A percentile compares a stretch with the other conserved stretches of the same genome.
phyloP scores from a whole-genome alignment of 2,888 invertebrate species.

The Druceiella hillmani region DNA sequence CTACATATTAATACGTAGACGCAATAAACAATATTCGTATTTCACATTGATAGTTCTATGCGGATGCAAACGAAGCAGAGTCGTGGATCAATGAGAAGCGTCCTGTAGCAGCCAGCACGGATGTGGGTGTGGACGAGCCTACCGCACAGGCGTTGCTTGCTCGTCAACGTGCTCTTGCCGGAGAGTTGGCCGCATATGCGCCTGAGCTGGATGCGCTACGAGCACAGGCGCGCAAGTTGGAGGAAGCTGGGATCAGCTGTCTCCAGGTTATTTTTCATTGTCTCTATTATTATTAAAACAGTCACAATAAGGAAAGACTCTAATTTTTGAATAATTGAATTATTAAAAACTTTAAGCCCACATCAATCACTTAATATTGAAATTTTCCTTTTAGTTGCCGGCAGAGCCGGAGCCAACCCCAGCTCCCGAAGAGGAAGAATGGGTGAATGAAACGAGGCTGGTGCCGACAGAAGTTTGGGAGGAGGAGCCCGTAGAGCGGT shows the following conservation, averaged over 20 bases:
- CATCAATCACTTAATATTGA: no score
- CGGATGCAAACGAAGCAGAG: constrained; percentile 96
- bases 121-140: constrained; percentile 90
- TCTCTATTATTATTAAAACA: no score
- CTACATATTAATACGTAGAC: no score
- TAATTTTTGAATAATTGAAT: no score
- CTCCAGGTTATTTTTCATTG: constrained; percentile 29
- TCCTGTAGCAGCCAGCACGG: constrained; percentile 81
- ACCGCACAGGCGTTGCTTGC: constrained; percentile 84
- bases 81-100: constrained; percentile 97
- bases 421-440: constrained; percentile 60
- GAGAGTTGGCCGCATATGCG: constrained; percentile 82
- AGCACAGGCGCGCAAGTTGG: constrained; percentile 70
- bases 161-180: constrained; percentile 80
- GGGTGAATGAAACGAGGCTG: constrained; percentile 72
- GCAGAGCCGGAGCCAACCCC: constrained; percentile 58
- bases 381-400: constrained; percentile 37
- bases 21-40: no score
- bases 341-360: no score
- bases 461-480: constrained; percentile 92
- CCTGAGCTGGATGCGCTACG: constrained; percentile 81
- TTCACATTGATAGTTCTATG: constrained; percentile 80
- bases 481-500: constrained; percentile 80
- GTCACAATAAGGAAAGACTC: no score
- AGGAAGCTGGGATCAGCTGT: constrained; percentile 62